Conservation (phyloP, 35 echinoderm and acorn worm genomes). For the Eucidaris tribuloides region DNA sequence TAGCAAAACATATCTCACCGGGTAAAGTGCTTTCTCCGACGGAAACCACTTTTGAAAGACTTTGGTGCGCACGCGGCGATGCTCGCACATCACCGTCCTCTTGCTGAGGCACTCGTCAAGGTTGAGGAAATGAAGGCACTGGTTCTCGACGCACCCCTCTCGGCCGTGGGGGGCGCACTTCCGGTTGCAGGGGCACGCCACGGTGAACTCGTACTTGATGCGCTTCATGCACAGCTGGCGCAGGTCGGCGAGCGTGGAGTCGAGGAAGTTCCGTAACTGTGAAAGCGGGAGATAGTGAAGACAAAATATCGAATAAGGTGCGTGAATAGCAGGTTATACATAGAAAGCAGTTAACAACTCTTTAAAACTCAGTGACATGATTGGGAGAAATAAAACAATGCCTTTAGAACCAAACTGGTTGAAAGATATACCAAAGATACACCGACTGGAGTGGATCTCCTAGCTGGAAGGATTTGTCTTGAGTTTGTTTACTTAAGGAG, state of each 20-base stretch:
- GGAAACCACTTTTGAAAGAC: constrained; percentile 82
- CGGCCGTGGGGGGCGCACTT: constrained; percentile 20
- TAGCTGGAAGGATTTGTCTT: too few species aligned
- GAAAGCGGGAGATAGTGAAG: not conserved
- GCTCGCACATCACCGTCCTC: constrained; percentile 66
- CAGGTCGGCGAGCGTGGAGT: constrained; percentile 51
- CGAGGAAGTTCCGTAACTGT: constrained; percentile 65
- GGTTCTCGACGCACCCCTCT: constrained; percentile 31
- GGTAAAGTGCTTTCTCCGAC: constrained; percentile 40
- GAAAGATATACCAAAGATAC: too few species aligned
- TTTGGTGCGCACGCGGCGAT: constrained; percentile 54
- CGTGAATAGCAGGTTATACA: too few species aligned
- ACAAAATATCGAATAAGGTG: too few species aligned
- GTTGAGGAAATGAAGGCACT: constrained; percentile 63
- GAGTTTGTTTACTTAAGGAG: too few species aligned
- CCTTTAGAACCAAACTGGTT: too few species aligned
- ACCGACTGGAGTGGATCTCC: too few species aligned
- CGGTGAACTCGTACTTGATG: constrained; percentile 41
- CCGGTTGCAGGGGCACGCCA: constrained; percentile 48
- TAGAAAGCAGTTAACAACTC: too few species aligned
- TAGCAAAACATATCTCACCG: constrained; percentile 21
- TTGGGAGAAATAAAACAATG: too few species aligned
- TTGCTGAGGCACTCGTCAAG: constrained; percentile 65
- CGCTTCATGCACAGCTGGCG: constrained; percentile 78
- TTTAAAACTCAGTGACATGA: too few species aligned